Evolutionary conservation across 1,140 invertebrate genomes (phyloP).

Genomic region (Chironomus striatipennis): DNA sequence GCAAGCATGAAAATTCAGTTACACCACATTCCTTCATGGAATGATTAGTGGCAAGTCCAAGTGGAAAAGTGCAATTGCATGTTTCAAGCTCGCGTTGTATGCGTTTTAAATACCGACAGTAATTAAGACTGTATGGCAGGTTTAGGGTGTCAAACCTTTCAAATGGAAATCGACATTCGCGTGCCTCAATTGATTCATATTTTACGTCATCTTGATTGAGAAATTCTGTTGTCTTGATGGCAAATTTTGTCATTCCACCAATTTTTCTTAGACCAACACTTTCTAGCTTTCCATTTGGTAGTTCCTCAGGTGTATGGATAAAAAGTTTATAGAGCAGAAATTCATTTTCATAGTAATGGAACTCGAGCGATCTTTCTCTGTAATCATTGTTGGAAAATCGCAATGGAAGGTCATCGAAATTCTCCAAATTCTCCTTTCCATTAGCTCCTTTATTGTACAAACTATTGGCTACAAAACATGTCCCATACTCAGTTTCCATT

Average conservation of each 20-base stretch:
- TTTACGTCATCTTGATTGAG: not conserved
- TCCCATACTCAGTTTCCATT: not conserved
- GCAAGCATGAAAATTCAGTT: not conserved
- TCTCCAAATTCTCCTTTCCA: not conserved
- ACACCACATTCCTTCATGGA: not conserved
- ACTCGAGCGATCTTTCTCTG: not conserved
- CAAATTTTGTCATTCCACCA: not conserved
- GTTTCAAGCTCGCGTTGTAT: not conserved
- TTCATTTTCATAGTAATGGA: not conserved
- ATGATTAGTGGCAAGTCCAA: not conserved
- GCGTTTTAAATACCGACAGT: not conserved
- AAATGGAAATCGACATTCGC: not conserved
- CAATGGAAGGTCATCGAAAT: not conserved
- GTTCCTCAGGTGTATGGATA: not conserved
- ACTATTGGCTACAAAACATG: not conserved
- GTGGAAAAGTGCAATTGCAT: constrained; percentile 10
- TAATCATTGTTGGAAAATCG: not conserved
- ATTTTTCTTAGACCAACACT: not conserved
- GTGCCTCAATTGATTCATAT: not conserved
- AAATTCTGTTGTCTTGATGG: not conserved
- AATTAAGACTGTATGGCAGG: not conserved
- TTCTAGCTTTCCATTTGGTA: not conserved
- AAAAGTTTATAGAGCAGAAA: not conserved
- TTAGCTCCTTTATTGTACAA: not conserved
- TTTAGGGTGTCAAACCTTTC: not conserved